Base-by-base conservation (phyloP, 2,113 vertebrate species). In the Colaptes auratus region DNA sequence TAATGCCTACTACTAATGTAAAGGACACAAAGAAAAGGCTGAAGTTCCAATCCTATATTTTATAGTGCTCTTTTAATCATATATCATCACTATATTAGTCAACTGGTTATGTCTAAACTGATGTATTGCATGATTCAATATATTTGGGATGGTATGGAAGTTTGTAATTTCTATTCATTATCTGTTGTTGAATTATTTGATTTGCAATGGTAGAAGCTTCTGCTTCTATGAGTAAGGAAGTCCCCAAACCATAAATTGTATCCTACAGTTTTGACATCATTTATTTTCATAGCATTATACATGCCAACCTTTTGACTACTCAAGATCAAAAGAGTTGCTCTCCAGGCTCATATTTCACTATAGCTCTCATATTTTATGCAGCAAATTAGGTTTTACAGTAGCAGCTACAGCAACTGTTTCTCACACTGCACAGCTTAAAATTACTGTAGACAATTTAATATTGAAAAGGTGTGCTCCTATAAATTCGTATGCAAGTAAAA, bases 291-390 rank as follows among this genome's bases (percentile, higher is more conserved):
- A 93, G 93, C 90, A 94, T 97, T 97, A 97, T 96, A 84, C 85
- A 96, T 95, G 97, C 95, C 96, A 97, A 95, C 91, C 97, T 97
- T 97, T 95, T 97, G 96, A 97, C 95, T 97, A 86, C 92, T 97
- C 92, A 88, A 95, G 97, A 98, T 98, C 97, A 98, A 96, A 96
- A 97, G 97, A 97, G 96, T 92, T 96, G 93, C 93, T 97, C 95
- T 96, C 81, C 30, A 23, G 93, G 87, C 97, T 97, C 96, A 66
- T 96, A 95, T 96, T 96, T 98, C 97, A 96, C 91, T 94, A 74
- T 33, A 67, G 56, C 70, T 94, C 96, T 96, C 91, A 91, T 95
- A 95, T 91, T 96, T 89, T 21, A 82, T 94, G 53, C 90, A 88
- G 90, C 93, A 96, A 97, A 97, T 96, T 95, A 97, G 92, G 88